phyloP scores from a whole-genome alignment of 2,797 vertebrate genomes.

The Gallinago nigripennis region DNA sequence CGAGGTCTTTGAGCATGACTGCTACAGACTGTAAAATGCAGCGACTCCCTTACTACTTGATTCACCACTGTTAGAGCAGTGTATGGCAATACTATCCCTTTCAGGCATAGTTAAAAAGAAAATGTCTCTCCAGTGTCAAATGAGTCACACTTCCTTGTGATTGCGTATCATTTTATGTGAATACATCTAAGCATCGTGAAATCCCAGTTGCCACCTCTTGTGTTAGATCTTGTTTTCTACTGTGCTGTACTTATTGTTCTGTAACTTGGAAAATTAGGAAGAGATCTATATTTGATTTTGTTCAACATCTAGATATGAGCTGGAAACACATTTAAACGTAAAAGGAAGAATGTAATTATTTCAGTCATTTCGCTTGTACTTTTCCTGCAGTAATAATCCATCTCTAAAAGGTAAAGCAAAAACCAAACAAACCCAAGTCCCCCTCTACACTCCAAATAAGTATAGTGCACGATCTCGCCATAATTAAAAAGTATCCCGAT shows the following conservation, averaged over 20 bases:
- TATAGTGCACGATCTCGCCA: not conserved
- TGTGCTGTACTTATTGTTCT: not conserved
- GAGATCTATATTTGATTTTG: not conserved
- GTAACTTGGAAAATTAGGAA: not conserved
- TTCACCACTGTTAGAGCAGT: not conserved
- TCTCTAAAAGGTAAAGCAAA: not conserved
- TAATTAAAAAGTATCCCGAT: not conserved
- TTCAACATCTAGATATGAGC: not conserved
- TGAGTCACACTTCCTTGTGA: constrained; percentile 8
- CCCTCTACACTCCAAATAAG: not conserved
- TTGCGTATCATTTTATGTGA: not conserved
- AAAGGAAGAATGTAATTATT: not conserved
- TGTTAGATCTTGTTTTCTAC: not conserved
- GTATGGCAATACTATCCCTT: not conserved
- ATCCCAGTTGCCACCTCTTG: not conserved
- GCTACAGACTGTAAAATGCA: not conserved
- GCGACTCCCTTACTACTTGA: not conserved
- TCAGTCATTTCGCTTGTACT: not conserved
- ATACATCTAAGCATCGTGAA: not conserved
- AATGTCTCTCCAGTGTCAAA: not conserved
- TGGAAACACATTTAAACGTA: not conserved
- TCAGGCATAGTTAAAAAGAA: not conserved
- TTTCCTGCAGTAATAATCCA: not conserved
- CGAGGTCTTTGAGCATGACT: not conserved
- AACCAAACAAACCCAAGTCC: not conserved